Evolutionary conservation across 1,140 invertebrate genomes (phyloP), one percentile per base, ranked within the genome.

Genomic region (Drosophila parvula): DNA sequence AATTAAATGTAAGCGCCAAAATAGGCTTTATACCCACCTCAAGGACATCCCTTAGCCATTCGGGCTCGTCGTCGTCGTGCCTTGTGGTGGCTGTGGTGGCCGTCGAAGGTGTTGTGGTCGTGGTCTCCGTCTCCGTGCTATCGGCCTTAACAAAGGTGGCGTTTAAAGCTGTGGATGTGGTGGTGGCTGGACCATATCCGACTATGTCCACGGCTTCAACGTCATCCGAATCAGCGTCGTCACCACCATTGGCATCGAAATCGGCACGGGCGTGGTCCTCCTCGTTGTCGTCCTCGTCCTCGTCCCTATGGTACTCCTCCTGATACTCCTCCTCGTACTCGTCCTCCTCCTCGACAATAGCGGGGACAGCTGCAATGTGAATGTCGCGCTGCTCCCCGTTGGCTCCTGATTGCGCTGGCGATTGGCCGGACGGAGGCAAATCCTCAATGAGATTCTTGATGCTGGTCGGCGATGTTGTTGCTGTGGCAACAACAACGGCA

Each of bases 21-120:
- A 1, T 10, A 44, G n/a, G 4, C 0, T 0, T 22, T 16, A 22
- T 9, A 16, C 64, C 3, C 9, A 69, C 65, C 63, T 94, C 94
- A 40, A 94, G 91, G 14, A 93, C 93, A 83, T 94, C 94, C 47
- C 93, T 93, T 44, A 94, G 81, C 93, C 94, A 94, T 79, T 94
- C 93, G 50, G 93, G 92, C 59, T 94, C 94, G 70, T 94, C 94
- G 70, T 93, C 93, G 30, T 91, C 82, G 73, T 92, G 83, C 5
- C 83, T 53, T 18, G 83, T 92, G 40, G 69, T 93, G 91, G 78
- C 92, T 91, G 56, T 79, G 55, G 71, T 82, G 68, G 75, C 77
- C 28, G 79, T 90, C 7, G 77, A 88, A 18, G 90, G 74, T 55
- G 90, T 77, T 38, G 84, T 75, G 56, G 83, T 81, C 30, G 84